phyloP scores from a whole-genome alignment of 2,113 vertebrate species.

The Macrotus californicus region DNA sequence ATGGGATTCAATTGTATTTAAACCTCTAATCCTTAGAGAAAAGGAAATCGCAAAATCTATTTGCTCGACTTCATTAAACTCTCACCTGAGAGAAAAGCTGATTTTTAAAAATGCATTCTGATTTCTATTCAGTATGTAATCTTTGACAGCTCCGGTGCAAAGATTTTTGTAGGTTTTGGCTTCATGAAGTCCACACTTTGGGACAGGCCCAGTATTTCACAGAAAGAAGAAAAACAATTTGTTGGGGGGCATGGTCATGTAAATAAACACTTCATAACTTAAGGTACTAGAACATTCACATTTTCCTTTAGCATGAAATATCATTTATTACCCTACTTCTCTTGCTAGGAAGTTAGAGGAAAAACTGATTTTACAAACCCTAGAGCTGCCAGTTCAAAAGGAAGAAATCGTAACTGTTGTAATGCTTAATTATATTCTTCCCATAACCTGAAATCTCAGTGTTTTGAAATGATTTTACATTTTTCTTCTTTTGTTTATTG shows the following conservation, averaged over 20 bases:
- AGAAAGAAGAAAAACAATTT: neutral
- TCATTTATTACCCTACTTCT: neutral
- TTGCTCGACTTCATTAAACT: constrained; percentile 32
- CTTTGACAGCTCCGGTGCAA: neutral
- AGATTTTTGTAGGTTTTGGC: neutral
- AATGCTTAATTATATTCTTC: constrained; percentile 32
- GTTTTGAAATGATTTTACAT: constrained; percentile 72
- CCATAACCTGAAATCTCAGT: constrained; percentile 44
- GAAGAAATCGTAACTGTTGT: neutral
- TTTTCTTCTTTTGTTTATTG: constrained; percentile 79
- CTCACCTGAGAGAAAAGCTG: constrained; percentile 1
- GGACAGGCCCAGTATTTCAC: neutral
- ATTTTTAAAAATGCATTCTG: neutral
- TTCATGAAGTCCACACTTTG: neutral
- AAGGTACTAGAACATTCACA: constrained; percentile 12
- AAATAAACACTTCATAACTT: constrained; percentile 29
- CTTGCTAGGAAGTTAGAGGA: neutral
- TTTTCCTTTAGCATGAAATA: constrained; percentile 53
- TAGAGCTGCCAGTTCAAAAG: neutral
- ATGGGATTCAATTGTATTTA: neutral
- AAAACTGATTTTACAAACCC: neutral
- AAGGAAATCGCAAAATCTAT: constrained; percentile 15
- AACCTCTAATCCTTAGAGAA: neutral
- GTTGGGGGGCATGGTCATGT: neutral
- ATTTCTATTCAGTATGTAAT: neutral